Evolutionary conservation across 2,888 invertebrate species (phyloP), one percentile per base, ranked within the genome.

Genomic region (Stenodera caucasica): DNA sequence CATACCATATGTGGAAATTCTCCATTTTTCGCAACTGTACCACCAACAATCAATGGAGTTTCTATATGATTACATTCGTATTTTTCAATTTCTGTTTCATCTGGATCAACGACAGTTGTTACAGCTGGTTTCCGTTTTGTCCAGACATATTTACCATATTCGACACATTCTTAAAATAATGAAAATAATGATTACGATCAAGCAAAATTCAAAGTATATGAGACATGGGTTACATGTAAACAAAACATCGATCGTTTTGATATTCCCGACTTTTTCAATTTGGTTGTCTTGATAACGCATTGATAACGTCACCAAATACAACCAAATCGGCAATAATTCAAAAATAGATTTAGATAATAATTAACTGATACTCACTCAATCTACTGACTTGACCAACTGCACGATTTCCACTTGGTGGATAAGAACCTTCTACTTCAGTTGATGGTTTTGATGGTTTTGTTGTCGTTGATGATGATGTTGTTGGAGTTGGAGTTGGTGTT

Each of bases 1-100:
- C 64, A 66, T 71, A 77, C 86, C 87, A 87, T 87, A 64, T 88
- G 88, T 2, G 88, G 87, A 71, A 86, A 88, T 65, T 87, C 81
- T 55, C 70, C 75, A n/a, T 71, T 68, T 15, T 69, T 72, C 2
- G 81, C 80, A 55, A 70, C 69, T 2, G 66, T 69, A 7, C 83
- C 83, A n/a, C 82, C 83, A 57, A 83, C 76, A 63, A 83, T 80
- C 5, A 82, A 70, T 23, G 78, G 77, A 5, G 79, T 75, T 33
- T 75, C 78, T 3, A 78, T 71, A 56, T 81, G 78, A 12, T 76
- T 77, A 64, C 83, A 83, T 37, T 79, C 76, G 1, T 81, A 40
- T 40, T 71, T 37, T 63, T 67, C 23, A 72, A 40, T 21, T 2
- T 21, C 18, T 2, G 8, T 1, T 2, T 40, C 18, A 12, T 18